phyloP scores from a whole-genome alignment of 2,888 invertebrate genomes.

The Drosophila mayaguana region DNA sequence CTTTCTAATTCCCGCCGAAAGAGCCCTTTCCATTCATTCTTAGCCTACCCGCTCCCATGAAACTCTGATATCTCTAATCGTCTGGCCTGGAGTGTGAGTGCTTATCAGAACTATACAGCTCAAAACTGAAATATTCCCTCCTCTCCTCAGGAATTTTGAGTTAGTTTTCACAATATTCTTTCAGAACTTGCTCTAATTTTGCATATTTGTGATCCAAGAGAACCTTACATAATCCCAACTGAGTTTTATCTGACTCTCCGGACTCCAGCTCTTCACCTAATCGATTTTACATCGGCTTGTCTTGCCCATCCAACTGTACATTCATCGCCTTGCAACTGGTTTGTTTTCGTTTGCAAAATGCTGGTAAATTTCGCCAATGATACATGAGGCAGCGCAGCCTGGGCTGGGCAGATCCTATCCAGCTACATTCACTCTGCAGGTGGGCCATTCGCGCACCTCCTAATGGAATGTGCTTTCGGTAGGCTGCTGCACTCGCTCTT shows the following conservation, averaged over 20 bases:
- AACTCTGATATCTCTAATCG: too few relatives aligned
- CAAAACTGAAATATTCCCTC: too few relatives aligned
- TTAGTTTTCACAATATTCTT: too few relatives aligned
- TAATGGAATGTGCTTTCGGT: slow-evolving; percentile 8
- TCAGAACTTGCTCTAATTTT: too few relatives aligned
- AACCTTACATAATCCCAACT: not conserved
- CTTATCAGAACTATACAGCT: too few relatives aligned
- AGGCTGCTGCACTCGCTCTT: slow-evolving; percentile 3
- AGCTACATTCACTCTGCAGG: not conserved
- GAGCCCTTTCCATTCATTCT: too few relatives aligned
- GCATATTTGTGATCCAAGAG: not conserved
- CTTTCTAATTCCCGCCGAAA: too few relatives aligned
- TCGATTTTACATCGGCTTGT: not conserved
- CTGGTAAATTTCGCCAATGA: not conserved
- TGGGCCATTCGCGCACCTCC: not conserved
- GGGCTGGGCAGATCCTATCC: not conserved
- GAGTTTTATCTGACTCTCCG: not conserved
- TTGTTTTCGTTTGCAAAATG: not conserved
- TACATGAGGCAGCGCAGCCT: not conserved
- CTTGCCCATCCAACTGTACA: not conserved
- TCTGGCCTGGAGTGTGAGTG: too few relatives aligned
- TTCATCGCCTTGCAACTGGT: not conserved
- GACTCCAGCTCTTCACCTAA: not conserved
- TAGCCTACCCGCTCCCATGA: too few relatives aligned
- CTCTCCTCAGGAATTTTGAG: too few relatives aligned